A percentile compares a stretch with the other conserved stretches of the same genome.
Conservation (phyloP, 2,797 vertebrate species). For the Microctenopoma lineatum region DNA sequence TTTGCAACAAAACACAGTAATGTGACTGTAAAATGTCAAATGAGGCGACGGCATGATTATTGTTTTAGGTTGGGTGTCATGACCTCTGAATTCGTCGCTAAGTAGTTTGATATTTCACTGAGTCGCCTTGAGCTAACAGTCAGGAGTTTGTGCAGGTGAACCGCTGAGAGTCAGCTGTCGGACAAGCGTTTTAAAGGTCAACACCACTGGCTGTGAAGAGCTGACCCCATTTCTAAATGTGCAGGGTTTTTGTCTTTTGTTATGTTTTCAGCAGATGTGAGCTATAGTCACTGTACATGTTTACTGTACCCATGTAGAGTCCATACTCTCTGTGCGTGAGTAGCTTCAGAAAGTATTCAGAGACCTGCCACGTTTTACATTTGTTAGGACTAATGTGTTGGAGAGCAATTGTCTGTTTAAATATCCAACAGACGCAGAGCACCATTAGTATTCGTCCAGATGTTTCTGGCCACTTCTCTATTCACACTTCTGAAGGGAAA, state of each 20-base stretch:
- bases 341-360: no score
- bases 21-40: constrained; percentile 4
- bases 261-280: no score
- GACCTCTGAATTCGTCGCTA: constrained; percentile 2
- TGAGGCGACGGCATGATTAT: constrained; percentile 2
- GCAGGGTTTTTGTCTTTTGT: neutral
- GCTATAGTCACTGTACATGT: no score
- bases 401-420: no score
- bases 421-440: no score
- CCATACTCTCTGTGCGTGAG: no score
- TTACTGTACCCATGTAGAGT: no score
- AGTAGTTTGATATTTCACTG: constrained; percentile 24
- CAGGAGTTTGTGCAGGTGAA: constrained; percentile 4
- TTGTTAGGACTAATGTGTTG: no score
- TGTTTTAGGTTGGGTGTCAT: constrained; percentile 18
- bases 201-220: neutral
- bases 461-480: no score
- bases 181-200: constrained; percentile 4
- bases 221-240: neutral
- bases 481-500: neutral
- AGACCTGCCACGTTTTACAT: no score
- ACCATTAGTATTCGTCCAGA: no score
- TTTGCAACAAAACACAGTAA: neutral
- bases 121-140: constrained; percentile 4
- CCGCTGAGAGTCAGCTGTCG: neutral